These are phyloP conservation scores for Alcis repandata DNA, from an alignment of 2,888 invertebrate genomes.

Conservation along the genomic window DNA sequence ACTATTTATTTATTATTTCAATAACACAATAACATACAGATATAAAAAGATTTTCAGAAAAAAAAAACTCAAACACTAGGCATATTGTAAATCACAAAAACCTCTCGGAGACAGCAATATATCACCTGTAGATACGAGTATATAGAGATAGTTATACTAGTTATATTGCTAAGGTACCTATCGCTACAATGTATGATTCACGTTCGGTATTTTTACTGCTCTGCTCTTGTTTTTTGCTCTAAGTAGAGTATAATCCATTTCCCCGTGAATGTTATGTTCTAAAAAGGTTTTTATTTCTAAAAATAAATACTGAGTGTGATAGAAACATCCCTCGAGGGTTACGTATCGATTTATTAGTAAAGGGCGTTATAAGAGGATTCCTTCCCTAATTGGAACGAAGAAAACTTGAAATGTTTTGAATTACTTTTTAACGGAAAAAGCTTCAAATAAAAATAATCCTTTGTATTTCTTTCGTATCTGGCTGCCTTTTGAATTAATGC, in stretches of 20 bases:
- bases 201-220: background rate
- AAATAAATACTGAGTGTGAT: conserved; percentile 49
- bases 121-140: too few species aligned
- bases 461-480: conserved; percentile 48
- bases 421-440: conserved; percentile 48
- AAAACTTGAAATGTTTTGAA: conserved; percentile 59
- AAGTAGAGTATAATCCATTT: conserved; percentile 15
- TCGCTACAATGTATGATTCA: background rate
- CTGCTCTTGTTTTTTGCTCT: background rate
- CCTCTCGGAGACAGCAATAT: too few species aligned
- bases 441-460: conserved; percentile 40
- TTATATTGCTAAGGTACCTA: too few species aligned
- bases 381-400: conserved; percentile 61
- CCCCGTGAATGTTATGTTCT: conserved; percentile 29
- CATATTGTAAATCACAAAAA: too few species aligned
- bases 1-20: too few species aligned
- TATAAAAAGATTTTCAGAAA: too few species aligned
- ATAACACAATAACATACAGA: too few species aligned
- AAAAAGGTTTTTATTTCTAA: conserved; percentile 39
- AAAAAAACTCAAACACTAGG: too few species aligned
- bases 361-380: conserved; percentile 62
- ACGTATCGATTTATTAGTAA: conserved; percentile 59
- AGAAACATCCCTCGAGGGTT: conserved; percentile 52
- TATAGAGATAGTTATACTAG: too few species aligned
- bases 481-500: conserved; percentile 56